A percentile compares a stretch with the other conserved stretches of the same genome.
phyloP scores from a whole-genome alignment of 2,888 invertebrate species.

The Macrostomum cliftonense region DNA sequence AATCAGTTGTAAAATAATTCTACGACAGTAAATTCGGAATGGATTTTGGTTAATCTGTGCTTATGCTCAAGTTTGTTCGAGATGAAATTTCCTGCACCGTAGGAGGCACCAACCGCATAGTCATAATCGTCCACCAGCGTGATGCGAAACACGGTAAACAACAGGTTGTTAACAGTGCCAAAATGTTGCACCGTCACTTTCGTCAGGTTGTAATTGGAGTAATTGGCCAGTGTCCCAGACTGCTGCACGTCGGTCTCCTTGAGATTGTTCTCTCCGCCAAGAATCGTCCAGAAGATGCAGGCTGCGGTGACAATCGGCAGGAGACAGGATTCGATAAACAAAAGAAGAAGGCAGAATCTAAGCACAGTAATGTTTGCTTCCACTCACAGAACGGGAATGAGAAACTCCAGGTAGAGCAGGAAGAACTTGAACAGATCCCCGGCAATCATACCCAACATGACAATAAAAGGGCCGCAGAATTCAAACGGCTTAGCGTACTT shows the following conservation, averaged over 20 bases:
- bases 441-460: conserved; percentile 30
- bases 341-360: no score
- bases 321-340: no score
- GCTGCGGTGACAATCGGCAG: conserved; percentile 18
- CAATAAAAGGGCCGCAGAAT: conserved; percentile 32
- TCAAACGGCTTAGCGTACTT: conserved; percentile 14
- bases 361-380: no score
- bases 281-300: conserved; percentile 34
- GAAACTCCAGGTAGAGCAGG: conserved; percentile 31
- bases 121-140: conserved; percentile 35
- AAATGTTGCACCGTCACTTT: conserved; percentile 13
- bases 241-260: conserved; percentile 11
- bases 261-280: conserved; percentile 23
- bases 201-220: conserved; percentile 7
- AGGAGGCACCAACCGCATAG: conserved; percentile 27
- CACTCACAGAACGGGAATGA: conserved; percentile 30
- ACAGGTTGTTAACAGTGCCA: neutral
- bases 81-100: no score
- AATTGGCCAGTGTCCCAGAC: neutral
- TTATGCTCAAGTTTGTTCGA: no score
- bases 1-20: no score
- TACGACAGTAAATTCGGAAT: no score
- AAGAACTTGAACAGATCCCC: conserved; percentile 25
- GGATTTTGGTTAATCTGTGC: no score
- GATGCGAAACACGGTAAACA: conserved; percentile 26